Evolutionary conservation across 2,888 invertebrate genomes (phyloP).

Genomic region (Shargacucullia verbasci): DNA sequence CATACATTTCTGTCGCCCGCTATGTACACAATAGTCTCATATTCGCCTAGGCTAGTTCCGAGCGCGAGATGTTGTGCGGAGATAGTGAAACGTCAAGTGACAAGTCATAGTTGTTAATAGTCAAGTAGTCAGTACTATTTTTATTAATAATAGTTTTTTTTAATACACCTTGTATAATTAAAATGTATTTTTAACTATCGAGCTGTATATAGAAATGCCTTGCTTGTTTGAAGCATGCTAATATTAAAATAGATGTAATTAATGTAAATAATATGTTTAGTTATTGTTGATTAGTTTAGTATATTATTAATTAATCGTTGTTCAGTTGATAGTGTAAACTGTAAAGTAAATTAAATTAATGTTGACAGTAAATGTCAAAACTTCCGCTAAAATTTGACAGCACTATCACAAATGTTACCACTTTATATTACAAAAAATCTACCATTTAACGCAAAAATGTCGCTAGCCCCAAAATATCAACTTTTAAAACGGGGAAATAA

Average conservation of each 20-base stretch:
- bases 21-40: too few relatives aligned
- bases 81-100: too few relatives aligned
- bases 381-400: conserved; percentile 29
- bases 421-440: not conserved
- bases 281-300: not conserved
- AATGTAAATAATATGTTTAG: conserved; percentile 3
- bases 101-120: not conserved
- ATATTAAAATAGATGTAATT: conserved; percentile 21
- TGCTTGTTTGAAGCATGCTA: conserved; percentile 32
- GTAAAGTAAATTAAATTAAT: not conserved
- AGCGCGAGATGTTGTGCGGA: too few relatives aligned
- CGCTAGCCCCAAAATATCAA: not conserved
- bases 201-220: conserved; percentile 33
- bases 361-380: conserved; percentile 17
- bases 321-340: not conserved
- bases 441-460: conserved; percentile 16
- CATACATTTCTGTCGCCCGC: too few relatives aligned
- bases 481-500: not conserved
- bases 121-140: not conserved
- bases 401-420: conserved; percentile 3
- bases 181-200: not conserved
- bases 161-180: not conserved
- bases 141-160: not conserved
- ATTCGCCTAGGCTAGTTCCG: too few relatives aligned
- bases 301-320: not conserved